phyloP scores from a whole-genome alignment of 2,888 invertebrate species.

The Brenthis hecate region DNA sequence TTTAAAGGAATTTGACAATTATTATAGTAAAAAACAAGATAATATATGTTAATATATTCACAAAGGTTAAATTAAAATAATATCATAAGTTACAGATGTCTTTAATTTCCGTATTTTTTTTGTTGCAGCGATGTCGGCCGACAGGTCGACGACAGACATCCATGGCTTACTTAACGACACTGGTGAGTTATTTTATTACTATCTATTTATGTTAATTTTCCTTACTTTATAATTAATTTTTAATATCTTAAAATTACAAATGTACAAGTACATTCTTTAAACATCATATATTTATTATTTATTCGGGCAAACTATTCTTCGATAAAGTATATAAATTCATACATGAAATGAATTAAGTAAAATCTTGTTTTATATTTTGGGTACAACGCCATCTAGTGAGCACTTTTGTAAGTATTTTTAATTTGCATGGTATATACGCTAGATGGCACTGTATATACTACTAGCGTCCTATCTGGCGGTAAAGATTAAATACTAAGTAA shows the following conservation, averaged over 20 bases:
- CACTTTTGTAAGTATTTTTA: not conserved
- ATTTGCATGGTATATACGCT: not conserved
- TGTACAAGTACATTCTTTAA: too few relatives aligned
- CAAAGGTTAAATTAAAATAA: not conserved
- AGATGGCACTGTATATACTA: constrained; percentile 32
- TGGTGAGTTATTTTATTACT: constrained; percentile 63
- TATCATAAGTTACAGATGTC: not conserved
- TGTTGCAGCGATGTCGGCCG: constrained; percentile 85
- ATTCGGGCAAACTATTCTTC: too few relatives aligned
- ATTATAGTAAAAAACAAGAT: too few relatives aligned
- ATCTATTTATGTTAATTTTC: not conserved
- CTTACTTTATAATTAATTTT: too few relatives aligned
- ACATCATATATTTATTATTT: too few relatives aligned
- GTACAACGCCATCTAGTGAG: constrained; percentile 36
- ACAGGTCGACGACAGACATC: constrained; percentile 84
- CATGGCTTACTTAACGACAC: constrained; percentile 85
- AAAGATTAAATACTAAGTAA: not conserved
- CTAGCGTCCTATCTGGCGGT: not conserved
- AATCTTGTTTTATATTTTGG: not conserved
- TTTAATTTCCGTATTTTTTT: constrained; percentile 46
- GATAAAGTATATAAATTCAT: too few relatives aligned
- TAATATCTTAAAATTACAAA: too few relatives aligned
- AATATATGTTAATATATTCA: not conserved
- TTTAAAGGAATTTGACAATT: too few relatives aligned
- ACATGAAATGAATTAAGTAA: not conserved